Base-by-base conservation (phyloP, 2,113 vertebrate species). In the Chaenogobius annularis region DNA sequence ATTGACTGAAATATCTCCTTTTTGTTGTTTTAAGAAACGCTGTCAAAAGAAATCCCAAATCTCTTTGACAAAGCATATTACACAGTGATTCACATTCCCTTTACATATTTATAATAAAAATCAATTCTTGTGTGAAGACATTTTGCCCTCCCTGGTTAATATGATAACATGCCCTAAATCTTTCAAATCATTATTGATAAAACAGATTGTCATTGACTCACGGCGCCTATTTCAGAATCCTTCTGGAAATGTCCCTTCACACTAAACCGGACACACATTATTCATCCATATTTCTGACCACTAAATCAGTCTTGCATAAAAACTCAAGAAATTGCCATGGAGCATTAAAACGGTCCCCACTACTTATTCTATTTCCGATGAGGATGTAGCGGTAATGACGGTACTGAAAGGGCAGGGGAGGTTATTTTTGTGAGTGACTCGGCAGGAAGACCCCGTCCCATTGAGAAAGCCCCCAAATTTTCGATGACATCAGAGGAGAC, bases 401-500 rank as follows among this genome's bases (percentile, higher is more conserved):
- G 50, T 50, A 31, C 67, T 69, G 40, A 56, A 74, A 70, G 63
- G 54, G 37, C 52, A 66, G 26, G 70, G 64, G 58, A 35, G 26
- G 58, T 61, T 61, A 1, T 59, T 66, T 20, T 73, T 61, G 55
- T 12, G 40, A 74, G 64, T 84, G 82, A 89, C 76, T 89, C 83
- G 86, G 40, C 69, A 83, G 72, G 73, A 85, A 85, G 85, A 47
- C 61, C 55, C 69, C 70, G 13, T 9, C 35, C 70, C 37, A 62
- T 61, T 26, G 63, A 35, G 58, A 4, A 52, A 61, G 63, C 37
- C 37, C 37, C 37, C 17, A 11, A 43, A n/a, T 12, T 65, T 65
- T 55, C 17, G 68, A 26, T 76, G 72, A 70, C 82, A 72, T 87
- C 83, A 86, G 17, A 26, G 66, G 76, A 72, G 75, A 88, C 70